A percentile compares a stretch with the other conserved stretches of the same genome.
These are phyloP conservation scores for Manis crassicaudata DNA, from an alignment of 2,797 vertebrate genomes.

Conservation along the genomic window DNA sequence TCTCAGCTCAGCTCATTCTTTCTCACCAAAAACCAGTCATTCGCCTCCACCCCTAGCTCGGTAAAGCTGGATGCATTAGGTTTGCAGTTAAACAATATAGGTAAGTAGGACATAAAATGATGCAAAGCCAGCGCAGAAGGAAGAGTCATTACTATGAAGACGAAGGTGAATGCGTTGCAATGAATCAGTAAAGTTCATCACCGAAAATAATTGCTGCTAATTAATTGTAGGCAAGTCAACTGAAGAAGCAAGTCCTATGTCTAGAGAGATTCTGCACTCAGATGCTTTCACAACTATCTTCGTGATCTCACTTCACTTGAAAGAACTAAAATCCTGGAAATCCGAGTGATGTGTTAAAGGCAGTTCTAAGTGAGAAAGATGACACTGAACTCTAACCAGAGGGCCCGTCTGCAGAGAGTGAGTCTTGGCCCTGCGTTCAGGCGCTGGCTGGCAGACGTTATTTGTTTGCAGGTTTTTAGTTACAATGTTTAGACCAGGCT, in stretches of 20 bases:
- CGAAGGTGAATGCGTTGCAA: neutral
- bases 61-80: neutral
- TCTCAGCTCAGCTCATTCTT: neutral
- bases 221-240: neutral
- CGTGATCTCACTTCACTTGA: constrained; percentile 7
- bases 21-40: neutral
- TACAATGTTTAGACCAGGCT: neutral
- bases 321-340: neutral
- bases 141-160: neutral
- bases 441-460: neutral
- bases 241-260: neutral
- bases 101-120: neutral
- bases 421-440: neutral
- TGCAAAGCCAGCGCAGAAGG: neutral
- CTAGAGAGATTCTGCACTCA: neutral
- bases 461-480: neutral
- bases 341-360: neutral
- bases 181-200: neutral
- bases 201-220: neutral
- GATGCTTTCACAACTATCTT: neutral
- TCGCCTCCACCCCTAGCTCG: neutral
- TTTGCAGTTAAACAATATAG: neutral
- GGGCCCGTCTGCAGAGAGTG: neutral
- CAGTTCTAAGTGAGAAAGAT: neutral
- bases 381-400: neutral